phyloP scores from a whole-genome alignment of 2,113 vertebrate species.

The Rhabdornis inornatus region DNA sequence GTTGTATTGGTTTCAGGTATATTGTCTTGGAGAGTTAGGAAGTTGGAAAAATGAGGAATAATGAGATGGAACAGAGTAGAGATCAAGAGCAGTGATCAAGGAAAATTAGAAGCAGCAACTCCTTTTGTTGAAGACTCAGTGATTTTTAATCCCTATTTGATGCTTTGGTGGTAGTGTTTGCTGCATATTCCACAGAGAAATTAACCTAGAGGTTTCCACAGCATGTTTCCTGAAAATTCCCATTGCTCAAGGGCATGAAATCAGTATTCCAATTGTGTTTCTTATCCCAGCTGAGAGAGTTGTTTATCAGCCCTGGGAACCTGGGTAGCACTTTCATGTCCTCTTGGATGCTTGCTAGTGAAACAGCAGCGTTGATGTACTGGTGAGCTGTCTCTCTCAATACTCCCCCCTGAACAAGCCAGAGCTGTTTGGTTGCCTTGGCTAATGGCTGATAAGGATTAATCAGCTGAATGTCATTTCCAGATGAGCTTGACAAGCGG shows the following conservation, averaged over 20 bases:
- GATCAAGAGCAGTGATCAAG: neutral
- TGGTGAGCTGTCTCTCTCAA: neutral
- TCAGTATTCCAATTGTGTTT: constrained; percentile 41
- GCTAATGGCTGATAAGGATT: constrained; percentile 50
- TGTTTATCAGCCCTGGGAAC: constrained; percentile 34
- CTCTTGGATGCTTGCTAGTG: neutral
- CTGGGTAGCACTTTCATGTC: neutral
- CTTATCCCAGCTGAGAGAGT: constrained; percentile 1
- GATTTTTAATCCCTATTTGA: neutral
- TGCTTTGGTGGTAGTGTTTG: neutral
- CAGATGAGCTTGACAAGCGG: constrained; percentile 53
- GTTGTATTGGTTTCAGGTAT: neutral
- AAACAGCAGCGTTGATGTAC: neutral
- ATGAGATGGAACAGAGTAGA: neutral
- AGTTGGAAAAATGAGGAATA: neutral
- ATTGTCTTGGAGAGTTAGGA: neutral
- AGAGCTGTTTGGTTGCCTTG: constrained; percentile 24
- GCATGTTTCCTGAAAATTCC: constrained; percentile 25
- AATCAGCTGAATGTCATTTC: constrained; percentile 53
- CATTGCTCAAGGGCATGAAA: constrained; percentile 37
- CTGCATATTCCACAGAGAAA: neutral
- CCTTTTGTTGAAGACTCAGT: neutral
- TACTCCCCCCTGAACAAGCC: neutral
- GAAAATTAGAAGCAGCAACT: neutral
- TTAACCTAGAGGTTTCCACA: neutral